phyloP scores from a whole-genome alignment of 1,140 invertebrate genomes.

The Aphaenogaster ashmeadi region DNA sequence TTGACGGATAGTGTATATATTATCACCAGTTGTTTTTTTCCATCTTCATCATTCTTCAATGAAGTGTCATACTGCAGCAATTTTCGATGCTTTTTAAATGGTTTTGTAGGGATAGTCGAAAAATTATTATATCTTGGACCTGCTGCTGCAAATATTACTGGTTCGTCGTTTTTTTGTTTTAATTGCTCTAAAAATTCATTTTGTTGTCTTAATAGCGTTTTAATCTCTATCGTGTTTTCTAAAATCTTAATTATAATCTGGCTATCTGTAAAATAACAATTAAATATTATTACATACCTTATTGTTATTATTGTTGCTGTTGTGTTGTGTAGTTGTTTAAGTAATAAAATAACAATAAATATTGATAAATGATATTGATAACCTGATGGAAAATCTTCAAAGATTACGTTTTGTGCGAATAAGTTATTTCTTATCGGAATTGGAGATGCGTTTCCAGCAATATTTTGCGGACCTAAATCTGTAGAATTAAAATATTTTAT shows the following conservation, averaged over 20 bases:
- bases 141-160: background rate
- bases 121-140: background rate
- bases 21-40: background rate
- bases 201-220: background rate
- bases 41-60: constrained; percentile 13
- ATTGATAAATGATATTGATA: background rate
- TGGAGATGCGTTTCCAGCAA: background rate
- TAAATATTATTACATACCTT: background rate
- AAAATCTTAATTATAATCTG: constrained; percentile 7
- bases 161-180: background rate
- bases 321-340: background rate
- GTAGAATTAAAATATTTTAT: too few species aligned
- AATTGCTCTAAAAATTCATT: constrained; percentile 15
- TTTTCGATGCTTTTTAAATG: constrained; percentile 16
- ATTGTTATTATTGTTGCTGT: background rate
- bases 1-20: too few species aligned
- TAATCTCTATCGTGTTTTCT: constrained; percentile 10
- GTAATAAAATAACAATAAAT: background rate
- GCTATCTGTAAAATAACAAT: background rate
- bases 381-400: background rate
- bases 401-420: background rate
- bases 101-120: background rate
- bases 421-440: background rate
- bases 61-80: constrained; percentile 18
- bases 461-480: background rate